These are phyloP conservation scores for Drosophila auraria DNA, from an alignment of 1,140 invertebrate species.

Conservation along the genomic window DNA sequence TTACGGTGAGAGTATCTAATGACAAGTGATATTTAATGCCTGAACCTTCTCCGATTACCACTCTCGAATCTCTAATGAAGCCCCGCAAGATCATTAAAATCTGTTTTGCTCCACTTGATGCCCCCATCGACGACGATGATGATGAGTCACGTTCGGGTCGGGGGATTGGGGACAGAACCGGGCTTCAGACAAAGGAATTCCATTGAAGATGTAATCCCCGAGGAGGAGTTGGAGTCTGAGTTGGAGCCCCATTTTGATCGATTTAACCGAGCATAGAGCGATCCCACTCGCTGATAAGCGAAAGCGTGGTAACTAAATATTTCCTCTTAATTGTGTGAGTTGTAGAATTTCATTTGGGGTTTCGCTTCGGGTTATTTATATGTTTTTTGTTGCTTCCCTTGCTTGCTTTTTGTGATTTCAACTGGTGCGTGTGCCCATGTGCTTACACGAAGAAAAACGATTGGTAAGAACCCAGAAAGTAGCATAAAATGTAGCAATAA, in stretches of 20 bases:
- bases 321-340: constrained; percentile 62
- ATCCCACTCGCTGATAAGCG: constrained; percentile 70
- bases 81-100: constrained; percentile 53
- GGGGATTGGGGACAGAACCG: constrained; percentile 32
- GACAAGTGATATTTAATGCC: constrained; percentile 58
- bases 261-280: constrained; percentile 51
- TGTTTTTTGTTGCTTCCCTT: constrained; percentile 16
- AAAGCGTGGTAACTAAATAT: constrained; percentile 66
- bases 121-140: constrained; percentile 14
- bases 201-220: constrained; percentile 70
- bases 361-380: constrained; percentile 26
- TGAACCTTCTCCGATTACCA: constrained; percentile 60
- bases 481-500: not conserved
- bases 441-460: constrained; percentile 5
- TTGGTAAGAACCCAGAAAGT: no score
- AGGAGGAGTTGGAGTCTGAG: constrained; percentile 10
- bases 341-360: constrained; percentile 45
- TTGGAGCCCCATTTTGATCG: constrained; percentile 56
- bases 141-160: constrained; percentile 64
- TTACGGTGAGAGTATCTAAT: constrained; percentile 56
- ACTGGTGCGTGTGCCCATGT: constrained; percentile 12
- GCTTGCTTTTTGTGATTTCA: not conserved
- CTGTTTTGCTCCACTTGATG: constrained; percentile 45
- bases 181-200: constrained; percentile 70
- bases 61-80: constrained; percentile 66